Evolutionary conservation across 64 coral and sea anemone genomes (phyloP), one percentile per base, ranked within the genome.

Genomic region (Montipora foliosa): DNA sequence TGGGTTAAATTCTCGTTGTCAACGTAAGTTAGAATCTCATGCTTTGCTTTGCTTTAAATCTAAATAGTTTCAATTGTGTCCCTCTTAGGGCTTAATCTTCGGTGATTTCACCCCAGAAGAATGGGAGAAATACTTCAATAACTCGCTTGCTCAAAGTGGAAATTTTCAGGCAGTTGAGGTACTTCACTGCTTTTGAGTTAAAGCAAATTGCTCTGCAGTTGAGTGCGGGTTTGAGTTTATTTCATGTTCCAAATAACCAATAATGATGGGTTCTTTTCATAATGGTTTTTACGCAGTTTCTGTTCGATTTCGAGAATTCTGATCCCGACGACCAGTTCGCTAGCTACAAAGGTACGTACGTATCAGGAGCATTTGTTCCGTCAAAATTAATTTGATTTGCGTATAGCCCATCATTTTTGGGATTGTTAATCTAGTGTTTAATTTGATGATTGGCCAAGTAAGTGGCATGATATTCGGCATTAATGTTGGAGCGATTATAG

Each of bases 51-150:
- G 53, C 11, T 6, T 57, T 57, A 57, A 57, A 57, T 83, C 22
- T 25, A 37, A 37, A 37, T 37, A 37, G 37, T 37, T 46, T 46
- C 37, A 84, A 84, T 84, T 46, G 47, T 44, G 12, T 85, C 62
- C 24, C 75, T 48, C 8, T 44, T 44, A 97, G 96, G 76, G 93
- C 55, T 79, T 97, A 75, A 44, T 73, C 49, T 97, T 97, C 88
- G 96, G 96, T 46, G 93, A 95, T 83, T 97, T 97, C 48, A 90
- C 96, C n/a, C 62, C 88, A 55, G 89, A 92, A 60, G 96, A 97
- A 66, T 97, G 92, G 96, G 76, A 90, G 25, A 92, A 95, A 47
- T 91, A 93, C 60, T 83, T 97, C n/a, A 89, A 76, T 44, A 84
- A 94, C 75, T 85, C 88, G 51, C 75, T 73, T 19, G 80, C 79